phyloP scores from a whole-genome alignment of 2,797 vertebrate genomes.

The Babyrousa celebensis region DNA sequence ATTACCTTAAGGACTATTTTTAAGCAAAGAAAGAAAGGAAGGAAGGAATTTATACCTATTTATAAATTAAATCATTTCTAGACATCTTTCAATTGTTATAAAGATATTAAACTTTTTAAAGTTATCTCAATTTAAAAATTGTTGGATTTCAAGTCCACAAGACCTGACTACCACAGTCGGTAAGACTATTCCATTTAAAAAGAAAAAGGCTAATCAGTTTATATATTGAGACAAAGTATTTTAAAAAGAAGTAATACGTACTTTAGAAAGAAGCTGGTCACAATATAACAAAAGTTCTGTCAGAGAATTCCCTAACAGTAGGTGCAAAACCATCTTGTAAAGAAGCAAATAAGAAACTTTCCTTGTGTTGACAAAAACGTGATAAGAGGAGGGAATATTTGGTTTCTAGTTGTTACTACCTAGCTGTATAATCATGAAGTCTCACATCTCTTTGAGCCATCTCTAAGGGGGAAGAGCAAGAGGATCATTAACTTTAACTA shows the following conservation, averaged over 20 bases:
- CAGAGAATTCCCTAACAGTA: background rate
- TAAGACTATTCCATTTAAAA: conserved; percentile 14
- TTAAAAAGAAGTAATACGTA: conserved; percentile 12
- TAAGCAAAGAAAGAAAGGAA: background rate
- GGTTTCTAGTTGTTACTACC: background rate
- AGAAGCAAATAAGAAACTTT: background rate
- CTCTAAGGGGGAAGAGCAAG: background rate
- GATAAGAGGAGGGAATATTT: background rate
- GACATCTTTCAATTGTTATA: background rate
- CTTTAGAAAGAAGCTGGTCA: conserved; percentile 32
- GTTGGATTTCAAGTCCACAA: background rate
- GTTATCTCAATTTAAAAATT: background rate
- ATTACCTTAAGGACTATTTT: background rate
- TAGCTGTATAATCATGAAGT: background rate
- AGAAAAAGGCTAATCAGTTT: background rate
- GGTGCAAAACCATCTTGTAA: background rate
- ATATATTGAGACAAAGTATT: conserved; percentile 6
- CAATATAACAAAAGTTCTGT: background rate
- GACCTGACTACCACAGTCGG: background rate
- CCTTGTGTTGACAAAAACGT: background rate
- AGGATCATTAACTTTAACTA: background rate
- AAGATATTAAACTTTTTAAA: background rate
- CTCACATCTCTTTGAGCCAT: background rate
- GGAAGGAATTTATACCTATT: background rate
- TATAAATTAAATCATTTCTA: conserved; percentile 33